Evolutionary conservation across 2,113 vertebrate species (phyloP).

Genomic region (Pollimyrus isidori): DNA sequence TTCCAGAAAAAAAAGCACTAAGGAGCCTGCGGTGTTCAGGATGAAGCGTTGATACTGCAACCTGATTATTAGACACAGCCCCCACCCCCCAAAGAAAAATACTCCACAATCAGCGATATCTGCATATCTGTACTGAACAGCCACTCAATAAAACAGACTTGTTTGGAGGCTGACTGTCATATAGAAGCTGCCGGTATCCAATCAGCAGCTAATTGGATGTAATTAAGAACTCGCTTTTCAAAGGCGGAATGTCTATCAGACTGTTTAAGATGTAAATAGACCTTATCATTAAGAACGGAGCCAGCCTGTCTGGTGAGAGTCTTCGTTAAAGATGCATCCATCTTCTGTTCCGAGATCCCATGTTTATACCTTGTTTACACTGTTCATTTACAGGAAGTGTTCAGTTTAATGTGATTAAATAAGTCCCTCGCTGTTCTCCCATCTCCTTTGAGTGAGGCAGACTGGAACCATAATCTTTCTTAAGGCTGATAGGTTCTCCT

Average conservation of each 20-base stretch:
- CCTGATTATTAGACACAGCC: neutral
- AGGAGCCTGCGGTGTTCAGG: neutral
- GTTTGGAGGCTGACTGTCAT: neutral
- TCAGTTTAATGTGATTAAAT: conserved; percentile 3
- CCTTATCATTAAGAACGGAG: neutral
- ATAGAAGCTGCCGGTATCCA: neutral
- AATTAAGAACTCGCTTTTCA: neutral
- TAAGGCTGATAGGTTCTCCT: neutral
- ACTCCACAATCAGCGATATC: neutral
- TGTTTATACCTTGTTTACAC: neutral
- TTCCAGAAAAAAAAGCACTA: neutral
- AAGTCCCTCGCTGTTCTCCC: neutral
- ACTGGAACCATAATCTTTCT: neutral
- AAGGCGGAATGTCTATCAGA: neutral
- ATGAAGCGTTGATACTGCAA: neutral
- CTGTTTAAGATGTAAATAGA: neutral
- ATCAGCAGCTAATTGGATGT: conserved; percentile 11
- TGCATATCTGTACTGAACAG: neutral
- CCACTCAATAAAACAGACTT: neutral
- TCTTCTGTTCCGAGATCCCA: neutral
- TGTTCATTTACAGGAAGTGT: neutral
- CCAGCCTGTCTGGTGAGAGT: neutral
- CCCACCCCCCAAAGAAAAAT: neutral
- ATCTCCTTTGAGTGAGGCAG: neutral
- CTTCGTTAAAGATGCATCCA: neutral